A percentile compares a stretch with the other conserved stretches of the same genome.
Conservation (phyloP, 2,797 vertebrate genomes). For the Galaxias olidus region DNA sequence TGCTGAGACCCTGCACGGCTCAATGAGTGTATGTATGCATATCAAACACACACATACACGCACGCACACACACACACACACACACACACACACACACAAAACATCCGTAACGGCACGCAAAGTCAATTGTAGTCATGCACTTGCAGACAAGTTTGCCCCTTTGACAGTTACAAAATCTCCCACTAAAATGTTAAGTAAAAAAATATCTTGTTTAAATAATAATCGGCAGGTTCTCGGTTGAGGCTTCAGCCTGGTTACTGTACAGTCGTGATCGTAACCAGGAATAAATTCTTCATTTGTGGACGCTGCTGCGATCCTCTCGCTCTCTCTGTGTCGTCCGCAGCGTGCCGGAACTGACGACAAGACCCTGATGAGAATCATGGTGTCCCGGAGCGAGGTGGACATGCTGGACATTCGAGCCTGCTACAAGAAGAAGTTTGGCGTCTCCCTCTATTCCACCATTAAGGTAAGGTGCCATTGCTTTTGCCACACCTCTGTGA, state of each 20-base stretch:
- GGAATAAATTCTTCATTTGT: too few species aligned
- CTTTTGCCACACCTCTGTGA: too few species aligned
- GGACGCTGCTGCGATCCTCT: neutral
- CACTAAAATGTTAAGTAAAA: too few species aligned
- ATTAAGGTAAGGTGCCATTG: conserved; percentile 80
- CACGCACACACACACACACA: neutral
- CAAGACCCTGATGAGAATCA: conserved; percentile 84
- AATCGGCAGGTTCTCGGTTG: too few species aligned
- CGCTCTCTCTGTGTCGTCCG: conserved; percentile 1
- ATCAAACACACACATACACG: neutral
- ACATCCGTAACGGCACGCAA: too few species aligned
- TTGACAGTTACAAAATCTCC: neutral
- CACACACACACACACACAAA: too few species aligned
- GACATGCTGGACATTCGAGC: conserved; percentile 90
- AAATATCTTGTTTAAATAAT: too few species aligned
- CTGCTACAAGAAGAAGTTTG: conserved; percentile 82
- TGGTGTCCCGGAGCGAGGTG: conserved; percentile 92
- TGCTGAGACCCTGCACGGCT: conserved; percentile 82
- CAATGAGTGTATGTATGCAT: conserved; percentile 84
- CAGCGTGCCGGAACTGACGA: conserved; percentile 92
- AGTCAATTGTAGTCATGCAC: neutral
- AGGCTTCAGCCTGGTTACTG: too few species aligned
- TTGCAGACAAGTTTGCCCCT: too few species aligned
- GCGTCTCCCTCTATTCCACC: conserved; percentile 81
- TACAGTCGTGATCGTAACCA: too few species aligned